Evolutionary conservation across 2,113 vertebrate genomes (phyloP), one percentile per base, ranked within the genome.

Genomic region (Clarias gariepinus): DNA sequence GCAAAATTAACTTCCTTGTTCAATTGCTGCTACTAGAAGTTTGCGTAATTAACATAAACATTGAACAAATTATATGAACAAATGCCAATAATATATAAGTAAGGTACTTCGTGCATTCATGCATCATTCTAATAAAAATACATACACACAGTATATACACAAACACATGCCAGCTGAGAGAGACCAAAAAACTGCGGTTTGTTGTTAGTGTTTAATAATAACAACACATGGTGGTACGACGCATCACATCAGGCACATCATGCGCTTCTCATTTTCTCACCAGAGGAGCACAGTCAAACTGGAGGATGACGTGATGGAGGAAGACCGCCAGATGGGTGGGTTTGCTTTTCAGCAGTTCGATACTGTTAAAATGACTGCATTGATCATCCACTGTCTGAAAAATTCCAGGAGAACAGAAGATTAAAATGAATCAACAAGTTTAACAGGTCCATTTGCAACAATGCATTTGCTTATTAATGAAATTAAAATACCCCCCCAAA

Each of bases 311-410:
- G 16, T 98, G 96, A 21, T 97, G 96, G 61, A 97, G 81, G 82
- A 98, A 96, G 73, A 96, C 96, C 93, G 97, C 94, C 90, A 98
- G 93, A 90, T 97, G 97, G 53, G 96, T 94, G 0, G 97, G 97
- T 9, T 92, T 93, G 0, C 86, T 87, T 88, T 96, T 97, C 89
- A 98, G 83, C 28, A 91, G 33, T 4, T 97, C 95, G 84, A 98
- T 94, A 81, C 73, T 94, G 92, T 93, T 95, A 93, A 97, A 98
- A 88, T 93, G 66, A 64, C 89, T 87, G 90, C 87, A 95, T n/a
- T 95, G 94, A 69, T 96, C 95, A 21, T 97, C 96, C 1, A 91
- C 58, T 11, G 88, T 92, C 97, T 97, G 91, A 36, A 71, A 79
- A 76, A 81, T 36, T 84, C 0, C 71, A 57, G 60, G 25, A n/a